Conservation (phyloP, 2,113 vertebrate genomes). For the Passer domesticus region DNA sequence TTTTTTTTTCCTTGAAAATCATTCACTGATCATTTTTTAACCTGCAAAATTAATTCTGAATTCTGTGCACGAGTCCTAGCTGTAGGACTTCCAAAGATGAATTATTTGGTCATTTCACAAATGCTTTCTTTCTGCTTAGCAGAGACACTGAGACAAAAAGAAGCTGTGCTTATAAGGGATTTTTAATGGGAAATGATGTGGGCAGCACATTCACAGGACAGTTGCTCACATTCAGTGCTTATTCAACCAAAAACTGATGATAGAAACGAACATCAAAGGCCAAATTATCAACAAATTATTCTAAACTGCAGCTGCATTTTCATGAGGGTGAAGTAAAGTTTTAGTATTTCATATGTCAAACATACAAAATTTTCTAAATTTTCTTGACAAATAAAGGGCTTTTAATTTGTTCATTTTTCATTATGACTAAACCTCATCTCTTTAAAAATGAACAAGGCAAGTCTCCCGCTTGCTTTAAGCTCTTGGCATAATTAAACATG, state of each 20-base stretch:
- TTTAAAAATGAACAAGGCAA: not conserved
- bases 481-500: not conserved
- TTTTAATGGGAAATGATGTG: not conserved
- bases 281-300: not conserved
- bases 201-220: not conserved
- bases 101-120: not conserved
- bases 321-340: not conserved
- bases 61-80: not conserved
- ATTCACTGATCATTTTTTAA: not conserved
- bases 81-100: not conserved
- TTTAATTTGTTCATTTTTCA: not conserved
- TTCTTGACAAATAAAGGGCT: not conserved
- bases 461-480: not conserved
- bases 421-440: not conserved
- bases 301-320: not conserved
- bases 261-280: not conserved
- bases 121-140: not conserved
- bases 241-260: not conserved
- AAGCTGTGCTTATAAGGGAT: not conserved
- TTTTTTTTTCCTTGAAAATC: not conserved
- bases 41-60: not conserved
- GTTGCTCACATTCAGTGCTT: not conserved
- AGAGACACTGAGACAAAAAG: not conserved
- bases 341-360: not conserved
- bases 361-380: not conserved